phyloP scores from a whole-genome alignment of 2,888 invertebrate species.

The Athalia cordata region DNA sequence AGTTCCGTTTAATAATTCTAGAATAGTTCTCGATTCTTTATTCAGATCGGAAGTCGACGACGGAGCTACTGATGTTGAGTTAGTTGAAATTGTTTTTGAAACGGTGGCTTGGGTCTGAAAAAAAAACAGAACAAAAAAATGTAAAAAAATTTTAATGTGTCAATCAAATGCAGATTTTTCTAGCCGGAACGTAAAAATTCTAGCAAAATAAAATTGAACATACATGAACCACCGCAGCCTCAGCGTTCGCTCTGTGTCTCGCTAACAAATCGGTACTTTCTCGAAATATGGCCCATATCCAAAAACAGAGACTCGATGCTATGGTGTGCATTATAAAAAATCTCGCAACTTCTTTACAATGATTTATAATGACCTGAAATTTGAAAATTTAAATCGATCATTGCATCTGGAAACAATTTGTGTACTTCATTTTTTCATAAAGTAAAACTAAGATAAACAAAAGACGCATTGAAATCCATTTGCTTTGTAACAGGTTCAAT shows the following conservation, averaged over 20 bases:
- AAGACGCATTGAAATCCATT: neutral
- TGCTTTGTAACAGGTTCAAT: too few species aligned
- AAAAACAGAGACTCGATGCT: constrained; percentile 86
- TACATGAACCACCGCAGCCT: constrained; percentile 54
- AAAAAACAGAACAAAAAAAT: neutral
- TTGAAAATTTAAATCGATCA: neutral
- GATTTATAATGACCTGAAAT: constrained; percentile 78
- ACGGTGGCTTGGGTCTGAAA: neutral
- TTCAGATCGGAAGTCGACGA: constrained; percentile 65
- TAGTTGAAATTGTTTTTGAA: constrained; percentile 44
- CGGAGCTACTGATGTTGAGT: constrained; percentile 60
- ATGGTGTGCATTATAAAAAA: constrained; percentile 89
- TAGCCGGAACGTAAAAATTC: neutral
- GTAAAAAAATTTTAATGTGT: neutral
- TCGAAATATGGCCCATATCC: constrained; percentile 85
- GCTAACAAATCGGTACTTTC: constrained; percentile 82
- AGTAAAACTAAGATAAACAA: neutral
- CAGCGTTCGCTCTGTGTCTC: constrained; percentile 66
- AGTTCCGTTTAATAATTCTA: constrained; percentile 71
- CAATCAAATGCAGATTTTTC: neutral
- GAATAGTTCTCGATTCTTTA: constrained; percentile 64
- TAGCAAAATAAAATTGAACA: neutral
- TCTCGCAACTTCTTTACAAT: constrained; percentile 77
- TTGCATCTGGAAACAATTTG: neutral
- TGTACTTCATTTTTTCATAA: too few species aligned